Evolutionary conservation across 2,888 invertebrate species (phyloP).

Genomic region (Junonia oenone): DNA sequence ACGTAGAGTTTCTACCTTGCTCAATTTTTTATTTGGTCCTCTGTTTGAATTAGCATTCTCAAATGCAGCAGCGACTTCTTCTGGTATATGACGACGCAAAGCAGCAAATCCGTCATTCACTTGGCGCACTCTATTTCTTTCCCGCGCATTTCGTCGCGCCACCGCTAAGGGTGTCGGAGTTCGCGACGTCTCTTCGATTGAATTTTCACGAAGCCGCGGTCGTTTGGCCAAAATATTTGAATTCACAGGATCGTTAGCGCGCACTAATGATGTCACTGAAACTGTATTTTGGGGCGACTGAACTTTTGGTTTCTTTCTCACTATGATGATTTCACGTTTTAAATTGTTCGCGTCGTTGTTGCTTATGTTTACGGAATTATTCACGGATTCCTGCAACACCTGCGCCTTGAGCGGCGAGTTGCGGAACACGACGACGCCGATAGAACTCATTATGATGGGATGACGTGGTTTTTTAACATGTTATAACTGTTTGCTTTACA

Average conservation of each 20-base stretch:
- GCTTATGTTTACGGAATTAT: conserved; percentile 78
- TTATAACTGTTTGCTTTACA: conserved; percentile 49
- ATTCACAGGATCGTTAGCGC: conserved; percentile 51
- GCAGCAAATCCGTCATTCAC: conserved; percentile 94
- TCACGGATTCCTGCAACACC: conserved; percentile 83
- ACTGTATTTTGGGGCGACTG: conserved; percentile 57
- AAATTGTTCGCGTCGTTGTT: conserved; percentile 58
- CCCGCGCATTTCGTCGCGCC: conserved; percentile 93
- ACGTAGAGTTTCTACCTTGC: conserved; percentile 92
- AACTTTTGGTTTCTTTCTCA: conserved; percentile 72
- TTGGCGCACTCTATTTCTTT: conserved; percentile 94
- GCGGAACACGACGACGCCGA: conserved; percentile 81
- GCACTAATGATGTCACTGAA: conserved; percentile 68
- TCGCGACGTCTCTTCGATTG: conserved; percentile 63
- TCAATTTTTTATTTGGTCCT: conserved; percentile 87
- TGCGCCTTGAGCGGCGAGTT: conserved; percentile 80
- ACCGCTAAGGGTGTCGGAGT: conserved; percentile 89
- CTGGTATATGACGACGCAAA: conserved; percentile 92
- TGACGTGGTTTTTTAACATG: conserved; percentile 64
- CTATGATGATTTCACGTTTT: conserved; percentile 74
- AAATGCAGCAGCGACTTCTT: conserved; percentile 86
- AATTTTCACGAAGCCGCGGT: conserved; percentile 61
- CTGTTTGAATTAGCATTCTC: conserved; percentile 83
- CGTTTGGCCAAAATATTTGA: conserved; percentile 54
- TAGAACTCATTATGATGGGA: conserved; percentile 72